These are phyloP conservation scores for Procambarus virginalis DNA, from an alignment of 1,140 invertebrate species.

Conservation along the genomic window DNA sequence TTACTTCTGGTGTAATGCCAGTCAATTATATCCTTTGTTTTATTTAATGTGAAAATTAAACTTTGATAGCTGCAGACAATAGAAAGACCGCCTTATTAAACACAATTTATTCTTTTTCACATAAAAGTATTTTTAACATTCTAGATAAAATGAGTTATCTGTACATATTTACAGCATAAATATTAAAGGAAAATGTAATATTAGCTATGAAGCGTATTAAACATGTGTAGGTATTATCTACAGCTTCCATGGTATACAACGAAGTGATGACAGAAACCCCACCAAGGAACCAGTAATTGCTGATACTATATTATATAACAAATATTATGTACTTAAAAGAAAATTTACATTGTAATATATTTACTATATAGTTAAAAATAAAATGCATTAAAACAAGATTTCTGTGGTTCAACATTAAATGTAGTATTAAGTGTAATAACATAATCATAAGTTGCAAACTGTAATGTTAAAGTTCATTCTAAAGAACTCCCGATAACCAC, in stretches of 20 bases:
- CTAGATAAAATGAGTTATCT: slow-evolving; percentile 2
- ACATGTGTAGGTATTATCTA: not conserved
- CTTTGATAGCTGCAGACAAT: too few species aligned
- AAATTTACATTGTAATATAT: not conserved
- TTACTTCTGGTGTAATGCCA: too few species aligned
- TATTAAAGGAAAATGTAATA: not conserved
- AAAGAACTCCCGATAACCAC: too few species aligned
- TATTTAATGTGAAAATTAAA: too few species aligned
- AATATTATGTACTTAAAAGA: not conserved
- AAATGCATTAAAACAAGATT: not conserved
- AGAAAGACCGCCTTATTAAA: not conserved
- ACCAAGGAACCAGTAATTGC: not conserved
- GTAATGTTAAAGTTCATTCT: too few species aligned
- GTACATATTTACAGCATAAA: slow-evolving; percentile 11
- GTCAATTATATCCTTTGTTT: too few species aligned
- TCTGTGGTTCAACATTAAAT: not conserved
- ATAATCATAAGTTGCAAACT: too few species aligned
- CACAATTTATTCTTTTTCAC: slow-evolving; percentile 5
- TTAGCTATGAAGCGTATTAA: not conserved
- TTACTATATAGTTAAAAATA: not conserved
- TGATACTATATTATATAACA: not conserved
- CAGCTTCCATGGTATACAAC: not conserved
- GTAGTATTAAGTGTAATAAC: too few species aligned
- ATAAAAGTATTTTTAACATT: slow-evolving; percentile 14
- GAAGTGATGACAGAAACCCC: not conserved